Evolutionary conservation across 2,113 vertebrate genomes (phyloP).

Genomic region (Mungos mungo): DNA sequence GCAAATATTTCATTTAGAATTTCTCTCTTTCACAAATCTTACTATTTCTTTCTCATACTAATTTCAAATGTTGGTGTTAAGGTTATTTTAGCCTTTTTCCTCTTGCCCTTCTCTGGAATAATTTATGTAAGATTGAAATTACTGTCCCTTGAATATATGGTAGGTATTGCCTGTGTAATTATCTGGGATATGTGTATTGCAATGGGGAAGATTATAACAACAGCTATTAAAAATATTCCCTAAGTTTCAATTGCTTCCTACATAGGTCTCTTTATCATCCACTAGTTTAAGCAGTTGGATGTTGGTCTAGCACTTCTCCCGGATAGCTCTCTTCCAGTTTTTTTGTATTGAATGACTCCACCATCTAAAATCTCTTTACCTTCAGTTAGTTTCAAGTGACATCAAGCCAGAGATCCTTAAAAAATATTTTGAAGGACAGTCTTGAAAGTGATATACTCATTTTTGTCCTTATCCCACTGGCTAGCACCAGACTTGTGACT

Average conservation of each 20-base stretch:
- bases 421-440: not conserved
- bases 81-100: not conserved
- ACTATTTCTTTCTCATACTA: not conserved
- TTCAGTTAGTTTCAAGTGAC: constrained; percentile 34
- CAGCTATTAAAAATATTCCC: not conserved
- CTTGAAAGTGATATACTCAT: not conserved
- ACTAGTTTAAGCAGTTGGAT: not conserved
- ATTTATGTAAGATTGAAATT: not conserved
- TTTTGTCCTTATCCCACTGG: not conserved
- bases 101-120: not conserved
- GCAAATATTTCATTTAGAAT: not conserved
- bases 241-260: not conserved
- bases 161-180: not conserved
- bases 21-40: not conserved
- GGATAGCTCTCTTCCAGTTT: not conserved
- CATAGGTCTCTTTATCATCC: not conserved
- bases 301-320: not conserved
- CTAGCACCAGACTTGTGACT: not conserved
- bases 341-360: not conserved
- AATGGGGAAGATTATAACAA: not conserved
- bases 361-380: not conserved
- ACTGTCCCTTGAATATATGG: not conserved
- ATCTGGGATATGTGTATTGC: not conserved
- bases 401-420: not conserved
- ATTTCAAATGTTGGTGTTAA: not conserved